Evolutionary conservation across 1,140 invertebrate species (phyloP).

Genomic region (Neuroterus valhalla): DNA sequence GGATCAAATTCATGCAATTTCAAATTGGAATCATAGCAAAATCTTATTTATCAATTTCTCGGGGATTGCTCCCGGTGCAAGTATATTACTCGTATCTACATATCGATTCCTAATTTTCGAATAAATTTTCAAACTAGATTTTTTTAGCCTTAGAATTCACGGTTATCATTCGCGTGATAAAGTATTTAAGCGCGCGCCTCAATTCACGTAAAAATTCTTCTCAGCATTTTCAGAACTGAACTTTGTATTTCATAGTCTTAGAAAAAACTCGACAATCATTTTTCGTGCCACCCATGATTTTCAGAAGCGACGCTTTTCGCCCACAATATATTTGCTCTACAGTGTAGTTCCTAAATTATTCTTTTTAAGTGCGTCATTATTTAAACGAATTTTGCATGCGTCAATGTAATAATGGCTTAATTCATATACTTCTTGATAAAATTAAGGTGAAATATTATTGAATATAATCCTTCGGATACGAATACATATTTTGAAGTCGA

Average conservation of each 20-base stretch:
- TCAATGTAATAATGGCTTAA: not conserved
- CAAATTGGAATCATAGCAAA: too few species aligned
- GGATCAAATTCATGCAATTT: too few species aligned
- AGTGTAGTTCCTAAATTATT: not conserved
- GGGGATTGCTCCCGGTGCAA: too few species aligned
- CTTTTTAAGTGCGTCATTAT: not conserved
- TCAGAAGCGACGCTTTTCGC: not conserved
- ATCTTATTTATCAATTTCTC: too few species aligned
- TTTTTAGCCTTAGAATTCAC: not conserved
- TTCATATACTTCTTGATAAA: not conserved
- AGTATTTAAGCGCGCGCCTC: too few species aligned
- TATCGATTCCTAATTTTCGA: too few species aligned
- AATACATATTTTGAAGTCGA: not conserved
- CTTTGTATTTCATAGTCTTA: not conserved
- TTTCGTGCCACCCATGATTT: not conserved
- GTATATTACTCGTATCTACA: too few species aligned
- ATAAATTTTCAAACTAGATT: too few species aligned
- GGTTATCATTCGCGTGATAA: not conserved
- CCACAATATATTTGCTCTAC: slow-evolving; percentile 3
- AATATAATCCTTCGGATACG: too few species aligned
- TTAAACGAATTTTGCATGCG: not conserved
- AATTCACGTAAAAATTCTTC: too few species aligned
- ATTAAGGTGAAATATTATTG: not conserved
- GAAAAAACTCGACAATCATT: slow-evolving; percentile 3
- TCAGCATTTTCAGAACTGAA: not conserved